These are phyloP conservation scores for Campoplex nolae DNA, from an alignment of 2,888 invertebrate genomes.

Conservation along the genomic window DNA sequence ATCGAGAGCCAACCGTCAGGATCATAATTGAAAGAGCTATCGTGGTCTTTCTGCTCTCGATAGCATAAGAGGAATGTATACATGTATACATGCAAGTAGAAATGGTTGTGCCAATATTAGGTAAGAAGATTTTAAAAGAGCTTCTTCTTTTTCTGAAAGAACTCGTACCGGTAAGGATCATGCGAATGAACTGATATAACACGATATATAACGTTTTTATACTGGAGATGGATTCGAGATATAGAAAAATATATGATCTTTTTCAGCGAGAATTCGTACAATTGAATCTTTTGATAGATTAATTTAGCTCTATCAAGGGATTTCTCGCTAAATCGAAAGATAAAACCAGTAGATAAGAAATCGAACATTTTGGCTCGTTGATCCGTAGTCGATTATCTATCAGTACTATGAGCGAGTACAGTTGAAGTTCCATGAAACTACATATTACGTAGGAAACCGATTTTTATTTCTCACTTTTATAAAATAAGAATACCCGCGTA, in stretches of 20 bases:
- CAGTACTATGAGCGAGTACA: not conserved
- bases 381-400: constrained; percentile 25
- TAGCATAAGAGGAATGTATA: constrained; percentile 34
- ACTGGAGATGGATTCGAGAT: constrained; percentile 33
- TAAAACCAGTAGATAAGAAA: not conserved
- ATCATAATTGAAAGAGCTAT: constrained; percentile 66
- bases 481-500: not conserved
- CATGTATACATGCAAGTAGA: not conserved
- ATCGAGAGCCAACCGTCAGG: constrained; percentile 58
- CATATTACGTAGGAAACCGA: not conserved
- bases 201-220: constrained; percentile 20
- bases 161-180: constrained; percentile 27
- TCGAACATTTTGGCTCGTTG: constrained; percentile 10
- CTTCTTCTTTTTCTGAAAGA: constrained; percentile 45
- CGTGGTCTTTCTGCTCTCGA: constrained; percentile 35
- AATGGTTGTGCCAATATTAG: constrained; percentile 56
- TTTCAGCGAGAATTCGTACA: constrained; percentile 31
- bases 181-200: not conserved
- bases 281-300: constrained; percentile 49
- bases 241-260: constrained; percentile 41
- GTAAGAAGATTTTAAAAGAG: constrained; percentile 56
- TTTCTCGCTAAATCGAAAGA: constrained; percentile 20
- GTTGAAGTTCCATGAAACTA: not conserved
- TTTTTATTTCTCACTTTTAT: not conserved
- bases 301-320: constrained; percentile 34